A percentile compares a stretch with the other conserved stretches of the same genome.
Evolutionary conservation across 2,888 invertebrate genomes (phyloP).

Genomic region (Choreutis nemorana): DNA sequence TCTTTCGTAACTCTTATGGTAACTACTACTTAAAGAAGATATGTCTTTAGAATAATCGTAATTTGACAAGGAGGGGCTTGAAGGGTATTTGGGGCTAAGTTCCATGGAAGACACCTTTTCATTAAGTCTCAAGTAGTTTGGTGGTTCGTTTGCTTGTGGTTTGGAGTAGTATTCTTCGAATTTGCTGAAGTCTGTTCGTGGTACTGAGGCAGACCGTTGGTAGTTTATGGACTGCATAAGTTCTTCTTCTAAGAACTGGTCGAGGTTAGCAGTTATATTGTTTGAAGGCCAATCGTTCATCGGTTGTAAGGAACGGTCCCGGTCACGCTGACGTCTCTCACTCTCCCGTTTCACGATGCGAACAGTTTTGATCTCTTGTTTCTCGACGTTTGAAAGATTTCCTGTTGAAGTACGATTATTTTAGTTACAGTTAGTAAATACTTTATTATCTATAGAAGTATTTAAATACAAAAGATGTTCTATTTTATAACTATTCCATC

Average conservation of each 20-base stretch:
- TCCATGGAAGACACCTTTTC: constrained; percentile 40
- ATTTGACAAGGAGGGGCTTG: constrained; percentile 53
- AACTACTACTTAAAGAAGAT: constrained; percentile 49
- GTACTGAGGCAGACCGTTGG: constrained; percentile 60
- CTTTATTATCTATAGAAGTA: constrained; percentile 6
- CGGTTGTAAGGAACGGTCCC: constrained; percentile 71
- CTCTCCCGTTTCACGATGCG: constrained; percentile 92
- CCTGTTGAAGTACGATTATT: constrained; percentile 41
- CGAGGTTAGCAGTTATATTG: constrained; percentile 46
- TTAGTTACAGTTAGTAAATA: constrained; percentile 2
- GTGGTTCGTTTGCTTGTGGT: constrained; percentile 27
- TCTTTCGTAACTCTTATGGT: constrained; percentile 43
- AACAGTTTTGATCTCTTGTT: constrained; percentile 91
- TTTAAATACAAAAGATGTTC: constrained; percentile 4
- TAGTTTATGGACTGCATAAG: constrained; percentile 43
- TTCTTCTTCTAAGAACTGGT: constrained; percentile 59
- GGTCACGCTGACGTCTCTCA: constrained; percentile 82
- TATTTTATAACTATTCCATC: not conserved
- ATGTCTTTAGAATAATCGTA: constrained; percentile 53
- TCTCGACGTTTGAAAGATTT: constrained; percentile 77
- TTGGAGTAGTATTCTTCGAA: constrained; percentile 45
- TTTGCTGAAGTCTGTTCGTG: constrained; percentile 48
- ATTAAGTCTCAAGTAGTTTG: constrained; percentile 31
- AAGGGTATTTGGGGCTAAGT: constrained; percentile 52
- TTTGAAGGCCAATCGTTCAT: constrained; percentile 52